Evolutionary conservation across 2,113 vertebrate genomes (phyloP).

Genomic region (Cyanoramphus novaezelandiae): DNA sequence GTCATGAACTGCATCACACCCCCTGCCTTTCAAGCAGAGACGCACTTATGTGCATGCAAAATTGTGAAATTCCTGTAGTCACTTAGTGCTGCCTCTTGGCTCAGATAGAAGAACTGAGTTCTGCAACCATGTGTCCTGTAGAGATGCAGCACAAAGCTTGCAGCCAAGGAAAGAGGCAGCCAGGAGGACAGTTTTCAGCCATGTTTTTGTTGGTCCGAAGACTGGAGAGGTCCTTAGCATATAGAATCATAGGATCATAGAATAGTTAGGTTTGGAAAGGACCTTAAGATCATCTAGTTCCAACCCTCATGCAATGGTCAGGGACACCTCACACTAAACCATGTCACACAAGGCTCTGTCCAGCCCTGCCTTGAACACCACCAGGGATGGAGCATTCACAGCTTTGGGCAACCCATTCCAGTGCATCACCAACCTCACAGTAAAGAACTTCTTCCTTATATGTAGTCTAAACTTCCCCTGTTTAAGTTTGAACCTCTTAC

Average conservation of each 20-base stretch:
- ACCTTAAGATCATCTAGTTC: too few species aligned
- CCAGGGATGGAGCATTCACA: too few species aligned
- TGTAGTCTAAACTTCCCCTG: too few species aligned
- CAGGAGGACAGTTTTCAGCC: not conserved
- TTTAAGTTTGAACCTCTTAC: too few species aligned
- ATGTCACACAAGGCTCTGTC: too few species aligned
- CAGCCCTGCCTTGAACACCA: too few species aligned
- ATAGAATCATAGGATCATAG: not conserved
- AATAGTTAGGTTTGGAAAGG: too few species aligned
- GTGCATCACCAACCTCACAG: too few species aligned
- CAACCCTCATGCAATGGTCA: too few species aligned
- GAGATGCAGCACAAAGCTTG: not conserved
- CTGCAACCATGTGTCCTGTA: fast-evolving
- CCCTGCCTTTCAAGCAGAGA: not conserved
- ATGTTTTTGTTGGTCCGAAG: not conserved
- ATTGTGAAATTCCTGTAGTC: not conserved
- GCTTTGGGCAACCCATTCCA: too few species aligned
- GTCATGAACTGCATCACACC: fast-evolving
- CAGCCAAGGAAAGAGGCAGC: not conserved
- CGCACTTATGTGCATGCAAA: fast-evolving
- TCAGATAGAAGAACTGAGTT: not conserved
- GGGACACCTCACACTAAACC: too few species aligned
- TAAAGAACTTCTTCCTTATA: too few species aligned
- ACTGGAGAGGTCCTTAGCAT: not conserved
- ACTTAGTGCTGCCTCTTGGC: not conserved